Evolutionary conservation across 1,140 invertebrate species (phyloP).

Genomic region (Caenorhabditis brenneri): DNA sequence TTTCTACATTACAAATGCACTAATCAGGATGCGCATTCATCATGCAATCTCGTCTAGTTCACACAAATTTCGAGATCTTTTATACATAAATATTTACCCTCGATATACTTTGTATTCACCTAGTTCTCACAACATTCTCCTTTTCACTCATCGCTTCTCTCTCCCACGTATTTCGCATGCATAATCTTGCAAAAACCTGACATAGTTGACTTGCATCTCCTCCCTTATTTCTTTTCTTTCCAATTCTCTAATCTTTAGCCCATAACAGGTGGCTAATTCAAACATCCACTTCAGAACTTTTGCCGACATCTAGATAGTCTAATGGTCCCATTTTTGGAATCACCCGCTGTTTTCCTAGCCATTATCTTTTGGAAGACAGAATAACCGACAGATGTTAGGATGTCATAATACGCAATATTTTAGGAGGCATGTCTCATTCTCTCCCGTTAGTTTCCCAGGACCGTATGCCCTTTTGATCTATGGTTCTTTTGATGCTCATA

Average conservation of each 20-base stretch:
- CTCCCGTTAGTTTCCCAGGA: constrained; percentile 13
- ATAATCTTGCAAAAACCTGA: constrained; percentile 39
- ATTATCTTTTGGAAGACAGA: not conserved
- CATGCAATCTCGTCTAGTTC: not conserved
- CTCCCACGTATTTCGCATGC: not conserved
- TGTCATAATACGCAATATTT: constrained; percentile 27
- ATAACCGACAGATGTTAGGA: not conserved
- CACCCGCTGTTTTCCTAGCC: not conserved
- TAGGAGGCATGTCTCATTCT: not conserved
- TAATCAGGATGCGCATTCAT: too few species aligned
- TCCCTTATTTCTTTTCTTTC: not conserved
- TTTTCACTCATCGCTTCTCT: not conserved
- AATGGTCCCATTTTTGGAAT: not conserved
- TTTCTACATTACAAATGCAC: too few species aligned
- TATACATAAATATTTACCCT: not conserved
- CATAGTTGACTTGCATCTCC: not conserved
- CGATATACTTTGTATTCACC: not conserved
- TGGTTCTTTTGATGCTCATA: constrained; percentile 27
- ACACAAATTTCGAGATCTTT: not conserved
- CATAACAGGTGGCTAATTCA: constrained; percentile 30
- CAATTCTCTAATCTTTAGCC: constrained; percentile 20
- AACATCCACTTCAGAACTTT: constrained; percentile 25
- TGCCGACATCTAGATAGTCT: not conserved
- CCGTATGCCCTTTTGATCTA: constrained; percentile 40
- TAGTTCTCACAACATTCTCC: not conserved